Conservation (phyloP, 2,113 vertebrate genomes). For the Austrofundulus limnaeus region DNA sequence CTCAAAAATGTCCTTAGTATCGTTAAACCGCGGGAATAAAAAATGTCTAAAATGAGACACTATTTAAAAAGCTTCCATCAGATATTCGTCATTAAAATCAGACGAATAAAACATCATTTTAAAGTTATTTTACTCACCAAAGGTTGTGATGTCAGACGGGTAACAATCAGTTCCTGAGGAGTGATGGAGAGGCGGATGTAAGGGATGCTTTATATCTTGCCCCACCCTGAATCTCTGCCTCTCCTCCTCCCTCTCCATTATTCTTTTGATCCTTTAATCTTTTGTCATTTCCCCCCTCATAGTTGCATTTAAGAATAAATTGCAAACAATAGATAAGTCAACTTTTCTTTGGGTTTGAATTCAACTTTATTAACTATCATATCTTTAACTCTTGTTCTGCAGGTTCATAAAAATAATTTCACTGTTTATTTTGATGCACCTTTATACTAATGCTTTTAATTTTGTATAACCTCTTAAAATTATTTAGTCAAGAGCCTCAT, state of each 20-base stretch:
- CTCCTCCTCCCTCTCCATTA: slow-evolving; percentile 22
- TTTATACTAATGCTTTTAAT: too few species aligned
- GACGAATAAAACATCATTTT: background rate
- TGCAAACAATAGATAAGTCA: too few species aligned
- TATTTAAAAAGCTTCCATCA: background rate
- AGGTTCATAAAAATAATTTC: too few species aligned
- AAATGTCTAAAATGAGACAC: rapidly evolving
- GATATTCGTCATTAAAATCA: background rate
- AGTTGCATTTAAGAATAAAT: background rate
- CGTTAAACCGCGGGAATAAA: too few species aligned
- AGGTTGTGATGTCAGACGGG: slow-evolving; percentile 3
- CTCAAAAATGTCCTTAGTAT: too few species aligned
- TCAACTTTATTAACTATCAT: too few species aligned
- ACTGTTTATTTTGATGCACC: too few species aligned
- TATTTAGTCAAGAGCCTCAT: background rate
- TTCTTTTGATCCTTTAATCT: background rate
- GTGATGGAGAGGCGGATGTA: slow-evolving; percentile 34
- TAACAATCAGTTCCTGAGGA: slow-evolving; percentile 8
- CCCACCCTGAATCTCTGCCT: slow-evolving; percentile 58
- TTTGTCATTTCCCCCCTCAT: background rate
- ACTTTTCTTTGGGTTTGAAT: too few species aligned
- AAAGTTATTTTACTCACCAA: slow-evolving; percentile 53
- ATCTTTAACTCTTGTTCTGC: too few species aligned
- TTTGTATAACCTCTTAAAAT: slow-evolving; percentile 6
- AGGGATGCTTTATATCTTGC: slow-evolving; percentile 57